A percentile compares a stretch with the other conserved stretches of the same genome.
phyloP scores from a whole-genome alignment of 1,140 invertebrate genomes.

The Temnothorax longispinosus region DNA sequence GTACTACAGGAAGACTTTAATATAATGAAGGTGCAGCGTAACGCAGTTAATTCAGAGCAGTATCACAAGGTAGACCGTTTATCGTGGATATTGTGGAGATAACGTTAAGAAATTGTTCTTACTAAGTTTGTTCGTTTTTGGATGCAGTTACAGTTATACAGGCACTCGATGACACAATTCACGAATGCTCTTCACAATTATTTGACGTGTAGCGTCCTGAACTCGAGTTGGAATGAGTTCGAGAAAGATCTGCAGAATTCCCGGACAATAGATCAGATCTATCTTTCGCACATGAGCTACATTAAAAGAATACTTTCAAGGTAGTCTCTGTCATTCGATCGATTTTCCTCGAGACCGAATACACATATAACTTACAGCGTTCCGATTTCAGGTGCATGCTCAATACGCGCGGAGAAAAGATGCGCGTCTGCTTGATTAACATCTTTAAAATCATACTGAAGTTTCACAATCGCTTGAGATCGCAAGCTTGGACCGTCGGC shows the following conservation, averaged over 20 bases:
- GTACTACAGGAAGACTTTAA: constrained; percentile 89
- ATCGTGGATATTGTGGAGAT: not conserved
- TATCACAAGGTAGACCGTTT: constrained; percentile 79
- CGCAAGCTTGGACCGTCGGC: constrained; percentile 75
- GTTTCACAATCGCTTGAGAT: constrained; percentile 88
- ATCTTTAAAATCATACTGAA: constrained; percentile 90
- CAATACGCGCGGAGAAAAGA: constrained; percentile 88
- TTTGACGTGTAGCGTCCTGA: constrained; percentile 89
- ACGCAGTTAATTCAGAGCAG: constrained; percentile 76
- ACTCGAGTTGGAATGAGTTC: constrained; percentile 90
- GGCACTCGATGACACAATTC: constrained; percentile 91
- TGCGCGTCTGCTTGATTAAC: constrained; percentile 88
- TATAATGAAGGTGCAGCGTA: constrained; percentile 80
- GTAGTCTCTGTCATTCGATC: constrained; percentile 64
- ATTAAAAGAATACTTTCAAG: constrained; percentile 90
- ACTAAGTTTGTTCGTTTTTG: constrained; percentile 6
- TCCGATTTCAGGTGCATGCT: constrained; percentile 88
- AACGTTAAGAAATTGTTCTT: not conserved
- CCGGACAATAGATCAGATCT: constrained; percentile 89
- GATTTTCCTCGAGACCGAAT: not conserved
- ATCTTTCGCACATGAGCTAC: constrained; percentile 89
- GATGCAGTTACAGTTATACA: constrained; percentile 87
- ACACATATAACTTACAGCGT: not conserved
- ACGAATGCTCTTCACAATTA: constrained; percentile 91
- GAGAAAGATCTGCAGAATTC: constrained; percentile 88